Evolutionary conservation across 2,797 vertebrate genomes (phyloP).

Genomic region (Varecia variegata): DNA sequence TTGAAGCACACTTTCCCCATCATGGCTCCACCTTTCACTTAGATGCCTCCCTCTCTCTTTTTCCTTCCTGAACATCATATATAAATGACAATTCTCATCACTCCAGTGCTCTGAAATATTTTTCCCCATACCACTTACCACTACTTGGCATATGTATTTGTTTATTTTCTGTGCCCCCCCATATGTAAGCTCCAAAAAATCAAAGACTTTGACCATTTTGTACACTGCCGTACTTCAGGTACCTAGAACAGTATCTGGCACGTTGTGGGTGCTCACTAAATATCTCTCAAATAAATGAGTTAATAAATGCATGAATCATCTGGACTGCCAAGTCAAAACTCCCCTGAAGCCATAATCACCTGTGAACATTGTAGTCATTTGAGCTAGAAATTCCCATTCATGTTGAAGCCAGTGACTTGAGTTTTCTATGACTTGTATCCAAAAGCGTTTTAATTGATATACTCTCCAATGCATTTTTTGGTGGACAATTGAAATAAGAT

Average conservation of each 20-base stretch:
- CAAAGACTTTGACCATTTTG: not conserved
- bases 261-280: not conserved
- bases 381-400: not conserved
- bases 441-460: not conserved
- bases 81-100: not conserved
- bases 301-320: not conserved
- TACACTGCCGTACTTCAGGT: not conserved
- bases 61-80: not conserved
- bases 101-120: not conserved
- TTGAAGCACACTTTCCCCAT: not conserved
- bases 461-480: not conserved
- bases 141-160: not conserved
- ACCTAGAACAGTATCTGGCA: not conserved
- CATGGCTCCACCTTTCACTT: not conserved
- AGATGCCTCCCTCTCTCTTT: not conserved
- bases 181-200: not conserved
- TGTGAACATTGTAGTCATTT: not conserved
- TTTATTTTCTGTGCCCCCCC: not conserved
- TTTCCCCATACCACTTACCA: not conserved
- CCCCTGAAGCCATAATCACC: not conserved
- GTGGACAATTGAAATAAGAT: not conserved
- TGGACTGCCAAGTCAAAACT: not conserved
- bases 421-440: not conserved
- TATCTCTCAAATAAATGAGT: slow-evolving; percentile 12
- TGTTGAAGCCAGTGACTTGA: not conserved